phyloP scores from a whole-genome alignment of 2,113 vertebrate species.

The Garra rufa region DNA sequence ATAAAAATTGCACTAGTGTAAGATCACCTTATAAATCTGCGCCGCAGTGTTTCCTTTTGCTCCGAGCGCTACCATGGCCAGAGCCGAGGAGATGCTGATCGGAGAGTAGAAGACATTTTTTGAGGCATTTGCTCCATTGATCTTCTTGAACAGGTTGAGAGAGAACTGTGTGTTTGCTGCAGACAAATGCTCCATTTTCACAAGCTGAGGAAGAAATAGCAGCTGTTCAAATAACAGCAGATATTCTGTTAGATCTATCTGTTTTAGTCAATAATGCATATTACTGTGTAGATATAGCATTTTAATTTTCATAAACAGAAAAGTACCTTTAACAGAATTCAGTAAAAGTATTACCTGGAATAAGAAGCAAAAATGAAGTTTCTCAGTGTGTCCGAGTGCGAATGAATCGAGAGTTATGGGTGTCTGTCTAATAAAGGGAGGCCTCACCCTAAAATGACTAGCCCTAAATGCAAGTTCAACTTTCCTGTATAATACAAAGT shows the following conservation, averaged over 20 bases:
- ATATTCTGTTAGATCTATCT: background rate
- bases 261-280: too few relatives aligned
- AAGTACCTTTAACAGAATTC: background rate
- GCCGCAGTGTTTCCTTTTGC: background rate
- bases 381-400: background rate
- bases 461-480: background rate
- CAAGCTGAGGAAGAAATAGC: background rate
- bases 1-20: background rate
- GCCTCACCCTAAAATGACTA: background rate
- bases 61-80: slow-evolving; percentile 85
- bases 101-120: slow-evolving; percentile 85
- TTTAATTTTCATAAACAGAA: too few relatives aligned
- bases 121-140: slow-evolving; percentile 58
- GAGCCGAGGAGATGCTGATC: slow-evolving; percentile 81
- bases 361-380: background rate
- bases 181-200: too few relatives aligned
- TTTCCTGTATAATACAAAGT: too few relatives aligned
- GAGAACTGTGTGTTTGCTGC: too few relatives aligned
- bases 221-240: background rate
- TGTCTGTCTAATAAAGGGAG: background rate
- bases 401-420: background rate
- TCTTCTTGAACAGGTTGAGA: background rate
- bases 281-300: too few relatives aligned
- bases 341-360: background rate
- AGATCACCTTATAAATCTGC: slow-evolving; percentile 84